Evolutionary conservation across 1,140 invertebrate genomes (phyloP).

Genomic region (Sesamia nonagrioides): DNA sequence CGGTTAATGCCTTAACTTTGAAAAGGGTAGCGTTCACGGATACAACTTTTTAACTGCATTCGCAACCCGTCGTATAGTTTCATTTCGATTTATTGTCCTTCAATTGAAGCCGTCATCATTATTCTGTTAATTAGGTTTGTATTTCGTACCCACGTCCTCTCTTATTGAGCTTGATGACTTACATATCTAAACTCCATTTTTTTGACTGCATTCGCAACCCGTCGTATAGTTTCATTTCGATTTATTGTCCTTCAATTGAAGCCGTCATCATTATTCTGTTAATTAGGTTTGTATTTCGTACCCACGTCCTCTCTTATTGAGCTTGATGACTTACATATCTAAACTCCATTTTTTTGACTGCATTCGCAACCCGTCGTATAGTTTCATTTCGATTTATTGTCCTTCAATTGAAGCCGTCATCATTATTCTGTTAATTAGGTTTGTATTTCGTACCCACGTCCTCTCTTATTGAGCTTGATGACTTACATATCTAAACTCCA

Average conservation of each 20-base stretch:
- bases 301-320: too few relatives aligned
- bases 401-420: background rate
- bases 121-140: background rate
- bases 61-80: background rate
- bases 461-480: too few relatives aligned
- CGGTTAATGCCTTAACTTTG: conserved; percentile 23
- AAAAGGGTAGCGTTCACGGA: conserved; percentile 14
- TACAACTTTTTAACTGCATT: conserved; percentile 1
- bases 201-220: conserved; percentile 4
- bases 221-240: conserved; percentile 2
- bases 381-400: conserved; percentile 15
- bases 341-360: background rate
- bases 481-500: background rate
- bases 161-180: too few relatives aligned
- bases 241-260: conserved; percentile 4
- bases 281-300: background rate
- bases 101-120: background rate
- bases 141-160: too few relatives aligned
- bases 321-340: background rate
- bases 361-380: conserved; percentile 1
- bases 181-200: background rate
- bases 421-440: background rate
- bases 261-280: background rate
- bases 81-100: conserved; percentile 20
- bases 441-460: too few relatives aligned